phyloP scores from a whole-genome alignment of 1,140 invertebrate species.

The Hesperophylax magnus region DNA sequence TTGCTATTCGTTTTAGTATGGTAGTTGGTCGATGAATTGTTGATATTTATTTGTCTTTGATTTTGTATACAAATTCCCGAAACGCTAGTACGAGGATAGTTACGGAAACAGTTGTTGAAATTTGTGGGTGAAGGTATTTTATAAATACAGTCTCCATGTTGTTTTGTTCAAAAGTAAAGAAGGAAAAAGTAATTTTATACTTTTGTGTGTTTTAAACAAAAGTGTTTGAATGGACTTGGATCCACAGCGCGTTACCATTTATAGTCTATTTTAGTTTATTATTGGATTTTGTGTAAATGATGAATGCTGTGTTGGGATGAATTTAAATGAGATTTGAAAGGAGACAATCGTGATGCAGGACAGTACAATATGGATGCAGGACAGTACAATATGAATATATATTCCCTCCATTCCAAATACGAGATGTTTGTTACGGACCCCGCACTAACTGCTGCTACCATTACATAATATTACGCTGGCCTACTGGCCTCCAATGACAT shows the following conservation, averaged over 20 bases:
- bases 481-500: background rate
- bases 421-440: background rate
- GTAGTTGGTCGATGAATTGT: slow-evolving; percentile 60
- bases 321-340: background rate
- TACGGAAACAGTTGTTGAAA: slow-evolving; percentile 25
- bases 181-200: slow-evolving; percentile 27
- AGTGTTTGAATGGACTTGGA: background rate
- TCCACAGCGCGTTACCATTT: slow-evolving; percentile 31
- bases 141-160: slow-evolving; percentile 56
- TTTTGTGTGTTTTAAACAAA: slow-evolving; percentile 11
- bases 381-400: slow-evolving; percentile 39
- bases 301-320: slow-evolving; percentile 3
- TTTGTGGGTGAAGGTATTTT: slow-evolving; percentile 55
- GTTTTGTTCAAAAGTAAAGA: slow-evolving; percentile 34
- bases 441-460: too few relatives aligned
- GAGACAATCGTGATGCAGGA: slow-evolving; percentile 33
- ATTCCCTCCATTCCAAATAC: slow-evolving; percentile 54
- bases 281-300: slow-evolving; percentile 30
- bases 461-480: too few relatives aligned
- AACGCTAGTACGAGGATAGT: slow-evolving; percentile 22
- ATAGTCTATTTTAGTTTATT: slow-evolving; percentile 31
- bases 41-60: slow-evolving; percentile 41
- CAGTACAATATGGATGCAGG: slow-evolving; percentile 34
- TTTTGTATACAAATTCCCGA: slow-evolving; percentile 43
- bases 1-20: slow-evolving; percentile 70